These are phyloP conservation scores for Quadroppia sp. DNA, from an alignment of 2,888 invertebrate genomes.

Conservation along the genomic window DNA sequence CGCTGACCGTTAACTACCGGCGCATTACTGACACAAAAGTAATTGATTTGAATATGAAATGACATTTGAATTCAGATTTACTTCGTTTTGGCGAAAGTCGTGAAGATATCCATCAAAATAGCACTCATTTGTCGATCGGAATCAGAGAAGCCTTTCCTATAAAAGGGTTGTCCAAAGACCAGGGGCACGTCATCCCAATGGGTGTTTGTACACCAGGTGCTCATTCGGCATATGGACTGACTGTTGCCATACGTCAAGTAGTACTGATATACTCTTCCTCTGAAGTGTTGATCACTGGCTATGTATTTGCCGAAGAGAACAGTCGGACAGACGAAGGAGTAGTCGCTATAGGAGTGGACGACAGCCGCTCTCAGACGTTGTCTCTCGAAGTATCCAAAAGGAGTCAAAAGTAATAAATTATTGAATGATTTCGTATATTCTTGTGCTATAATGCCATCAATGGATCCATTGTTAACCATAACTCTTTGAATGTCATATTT, in stretches of 20 bases:
- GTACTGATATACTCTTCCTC: neutral
- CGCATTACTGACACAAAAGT: neutral
- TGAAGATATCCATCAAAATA: neutral
- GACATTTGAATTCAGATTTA: neutral
- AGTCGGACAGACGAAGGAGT: neutral
- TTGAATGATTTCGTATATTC: conserved; percentile 14
- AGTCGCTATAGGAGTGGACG: neutral
- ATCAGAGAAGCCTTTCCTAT: neutral
- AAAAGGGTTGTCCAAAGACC: conserved; percentile 10
- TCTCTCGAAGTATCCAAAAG: neutral
- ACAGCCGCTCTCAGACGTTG: neutral
- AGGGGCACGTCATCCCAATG: neutral
- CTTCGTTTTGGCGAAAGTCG: conserved; percentile 1
- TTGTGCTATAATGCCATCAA: neutral
- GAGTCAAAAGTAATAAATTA: neutral
- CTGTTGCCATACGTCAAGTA: neutral
- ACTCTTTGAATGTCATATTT: neutral
- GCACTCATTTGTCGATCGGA: neutral
- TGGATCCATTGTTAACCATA: neutral
- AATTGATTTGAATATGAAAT: too few species aligned
- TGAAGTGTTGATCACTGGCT: too few species aligned
- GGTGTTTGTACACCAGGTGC: neutral
- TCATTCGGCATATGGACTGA: neutral
- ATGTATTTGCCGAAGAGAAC: conserved; percentile 11
- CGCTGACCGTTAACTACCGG: neutral